Conservation (phyloP, 2,888 invertebrate genomes). For the Campaea margaritaria region DNA sequence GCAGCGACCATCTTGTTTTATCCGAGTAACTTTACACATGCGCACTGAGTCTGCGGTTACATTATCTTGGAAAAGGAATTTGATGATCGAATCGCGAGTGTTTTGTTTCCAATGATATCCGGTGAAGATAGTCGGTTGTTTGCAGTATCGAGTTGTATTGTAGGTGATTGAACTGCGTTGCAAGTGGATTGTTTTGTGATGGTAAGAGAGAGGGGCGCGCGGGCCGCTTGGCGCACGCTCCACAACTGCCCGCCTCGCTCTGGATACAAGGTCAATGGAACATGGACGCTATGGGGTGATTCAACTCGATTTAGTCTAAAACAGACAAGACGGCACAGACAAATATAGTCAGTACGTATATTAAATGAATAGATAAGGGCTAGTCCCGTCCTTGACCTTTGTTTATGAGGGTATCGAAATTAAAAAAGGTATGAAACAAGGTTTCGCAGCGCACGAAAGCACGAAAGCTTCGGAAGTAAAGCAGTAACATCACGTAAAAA, state of each 20-base stretch:
- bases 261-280: slow-evolving; percentile 56
- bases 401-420: too few relatives aligned
- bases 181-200: background rate
- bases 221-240: slow-evolving; percentile 53
- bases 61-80: slow-evolving; percentile 10
- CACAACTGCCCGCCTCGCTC: slow-evolving; percentile 46
- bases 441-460: too few relatives aligned
- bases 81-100: slow-evolving; percentile 3
- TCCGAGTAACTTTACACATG: slow-evolving; percentile 56
- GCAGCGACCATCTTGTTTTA: slow-evolving; percentile 38
- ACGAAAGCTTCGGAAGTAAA: too few relatives aligned
- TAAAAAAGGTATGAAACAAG: too few relatives aligned
- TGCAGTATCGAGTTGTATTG: background rate
- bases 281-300: slow-evolving; percentile 49
- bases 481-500: too few relatives aligned
- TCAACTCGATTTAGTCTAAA: slow-evolving; percentile 41
- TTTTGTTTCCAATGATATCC: background rate
- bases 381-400: background rate
- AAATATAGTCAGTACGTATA: background rate
- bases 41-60: slow-evolving; percentile 46
- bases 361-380: background rate
- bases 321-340: background rate
- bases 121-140: slow-evolving; percentile 10
- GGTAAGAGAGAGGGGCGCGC: slow-evolving; percentile 37
- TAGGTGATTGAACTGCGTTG: background rate